Evolutionary conservation across 2,797 vertebrate species (phyloP).

Genomic region (Tenualosa thibaudeaui): DNA sequence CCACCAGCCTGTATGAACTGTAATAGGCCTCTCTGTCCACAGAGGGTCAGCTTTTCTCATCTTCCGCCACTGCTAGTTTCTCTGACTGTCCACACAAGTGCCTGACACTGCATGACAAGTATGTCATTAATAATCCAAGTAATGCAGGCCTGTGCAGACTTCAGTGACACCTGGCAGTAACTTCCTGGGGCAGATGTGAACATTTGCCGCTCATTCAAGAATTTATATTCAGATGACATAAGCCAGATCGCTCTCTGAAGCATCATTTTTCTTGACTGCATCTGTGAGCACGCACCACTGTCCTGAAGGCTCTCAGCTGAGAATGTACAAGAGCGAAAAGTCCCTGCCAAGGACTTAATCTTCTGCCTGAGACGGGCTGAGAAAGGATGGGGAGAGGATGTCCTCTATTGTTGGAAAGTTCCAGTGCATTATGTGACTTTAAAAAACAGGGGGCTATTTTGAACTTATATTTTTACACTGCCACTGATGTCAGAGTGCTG

Average conservation of each 20-base stretch:
- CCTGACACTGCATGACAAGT: constrained; percentile 22
- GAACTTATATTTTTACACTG: constrained; percentile 14
- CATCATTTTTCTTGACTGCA: background rate
- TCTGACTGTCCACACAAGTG: constrained; percentile 21
- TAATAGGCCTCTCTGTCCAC: constrained; percentile 54
- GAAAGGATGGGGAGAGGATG: constrained; percentile 16
- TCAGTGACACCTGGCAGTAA: background rate
- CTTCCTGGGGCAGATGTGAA: constrained; percentile 23
- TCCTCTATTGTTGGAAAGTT: constrained; percentile 27
- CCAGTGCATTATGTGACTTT: constrained; percentile 10
- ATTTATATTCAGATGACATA: constrained; percentile 8
- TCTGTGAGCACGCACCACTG: background rate
- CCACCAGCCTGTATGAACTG: constrained; percentile 26
- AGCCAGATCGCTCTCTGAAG: constrained; percentile 8
- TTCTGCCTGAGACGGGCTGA: background rate
- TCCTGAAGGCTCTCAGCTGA: background rate
- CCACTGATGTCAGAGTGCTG: background rate
- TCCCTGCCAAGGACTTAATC: constrained; percentile 13
- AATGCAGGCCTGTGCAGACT: constrained; percentile 25
- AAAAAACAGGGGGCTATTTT: constrained; percentile 19
- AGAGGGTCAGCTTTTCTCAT: constrained; percentile 59
- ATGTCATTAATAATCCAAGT: constrained; percentile 29
- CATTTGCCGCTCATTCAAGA: background rate
- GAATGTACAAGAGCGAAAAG: background rate
- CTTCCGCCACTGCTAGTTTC: constrained; percentile 4